phyloP scores from a whole-genome alignment of 1,140 invertebrate species.

The Drosophila ambigua region DNA sequence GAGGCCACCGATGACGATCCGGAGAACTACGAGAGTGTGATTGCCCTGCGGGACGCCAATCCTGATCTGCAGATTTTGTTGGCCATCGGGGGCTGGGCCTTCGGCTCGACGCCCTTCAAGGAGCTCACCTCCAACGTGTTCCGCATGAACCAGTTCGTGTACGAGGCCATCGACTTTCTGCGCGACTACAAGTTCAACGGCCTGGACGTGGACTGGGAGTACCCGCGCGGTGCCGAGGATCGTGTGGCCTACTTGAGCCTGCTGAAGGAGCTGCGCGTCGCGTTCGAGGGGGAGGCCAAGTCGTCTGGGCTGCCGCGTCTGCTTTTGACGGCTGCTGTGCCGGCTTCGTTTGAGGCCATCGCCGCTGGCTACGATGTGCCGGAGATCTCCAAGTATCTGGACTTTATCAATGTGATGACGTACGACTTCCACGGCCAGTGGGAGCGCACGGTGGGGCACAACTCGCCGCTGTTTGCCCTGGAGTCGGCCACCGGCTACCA shows the following conservation, averaged over 20 bases:
- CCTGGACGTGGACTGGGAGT: slow-evolving; percentile 97
- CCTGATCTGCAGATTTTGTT: slow-evolving; percentile 95
- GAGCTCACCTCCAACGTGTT: slow-evolving; percentile 95
- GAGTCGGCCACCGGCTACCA: slow-evolving; percentile 95
- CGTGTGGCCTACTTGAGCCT: slow-evolving; percentile 91
- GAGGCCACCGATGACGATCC: slow-evolving; percentile 91
- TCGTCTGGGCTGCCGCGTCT: slow-evolving; percentile 91
- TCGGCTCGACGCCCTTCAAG: slow-evolving; percentile 96
- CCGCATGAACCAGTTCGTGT: slow-evolving; percentile 97
- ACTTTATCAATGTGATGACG: slow-evolving; percentile 97
- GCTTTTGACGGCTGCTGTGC: slow-evolving; percentile 94
- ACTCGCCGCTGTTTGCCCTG: slow-evolving; percentile 94
- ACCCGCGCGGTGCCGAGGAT: slow-evolving; percentile 95
- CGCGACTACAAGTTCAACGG: slow-evolving; percentile 97
- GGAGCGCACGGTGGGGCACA: slow-evolving; percentile 96
- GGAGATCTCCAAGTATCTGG: slow-evolving; percentile 96
- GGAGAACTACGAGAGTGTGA: slow-evolving; percentile 93
- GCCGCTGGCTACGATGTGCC: slow-evolving; percentile 97
- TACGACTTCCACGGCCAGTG: slow-evolving; percentile 98
- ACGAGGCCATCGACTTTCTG: slow-evolving; percentile 96
- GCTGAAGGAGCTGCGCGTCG: slow-evolving; percentile 90
- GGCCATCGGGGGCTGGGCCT: slow-evolving; percentile 97
- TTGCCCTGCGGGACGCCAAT: slow-evolving; percentile 94
- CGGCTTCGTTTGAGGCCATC: slow-evolving; percentile 96
- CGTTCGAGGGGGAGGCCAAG: slow-evolving; percentile 95